Evolutionary conservation across 2,113 vertebrate species (phyloP), one percentile per base, ranked within the genome.

Genomic region (Alethe diademata): DNA sequence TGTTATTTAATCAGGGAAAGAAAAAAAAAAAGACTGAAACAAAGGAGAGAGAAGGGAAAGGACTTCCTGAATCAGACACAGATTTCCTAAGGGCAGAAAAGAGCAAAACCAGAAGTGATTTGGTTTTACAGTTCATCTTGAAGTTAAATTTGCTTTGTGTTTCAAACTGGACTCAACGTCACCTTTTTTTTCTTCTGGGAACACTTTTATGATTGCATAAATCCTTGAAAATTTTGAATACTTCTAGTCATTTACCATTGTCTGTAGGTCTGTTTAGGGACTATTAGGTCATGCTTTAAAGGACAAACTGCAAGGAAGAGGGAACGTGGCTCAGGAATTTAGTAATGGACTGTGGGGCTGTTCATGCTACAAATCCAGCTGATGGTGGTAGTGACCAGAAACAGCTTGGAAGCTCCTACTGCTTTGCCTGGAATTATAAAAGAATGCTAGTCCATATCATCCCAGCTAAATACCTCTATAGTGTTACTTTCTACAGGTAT

Each of bases 41-140:
- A 90, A 91, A 81, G 54, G 29, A 54, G 61, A 64, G 71, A 69
- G 36, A 87, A 86, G 48, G 81, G 53, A 95, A 90, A 95, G 67
- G 42, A 65, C 70, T 95, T 95, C 94, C 92, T 94, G 92, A 88
- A 82, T 28, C 58, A 75, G 54, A 24, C 67, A 83, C 22, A 87
- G 47, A 66, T 86, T 94, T 96, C 90, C 85, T 83, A 87, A 58
- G 69, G 78, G 9, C 26, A 64, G 26, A 79, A 94, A 90, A 86
- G 50, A 65, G 13, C 18, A 78, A 92, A 91, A 73, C 31, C 78
- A 91, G 87, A 94, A 91, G 51, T 36, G 14, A 13, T 66, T 83
- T 89, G 6, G 35, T 54, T 91, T 83, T 76, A 50, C 33, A 57
- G 31, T 73, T 90, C 19, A 43, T 69, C 33, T 73, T 70, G 43